Evolutionary conservation across 2,113 vertebrate species (phyloP).

Genomic region (Ginglymostoma cirratum): DNA sequence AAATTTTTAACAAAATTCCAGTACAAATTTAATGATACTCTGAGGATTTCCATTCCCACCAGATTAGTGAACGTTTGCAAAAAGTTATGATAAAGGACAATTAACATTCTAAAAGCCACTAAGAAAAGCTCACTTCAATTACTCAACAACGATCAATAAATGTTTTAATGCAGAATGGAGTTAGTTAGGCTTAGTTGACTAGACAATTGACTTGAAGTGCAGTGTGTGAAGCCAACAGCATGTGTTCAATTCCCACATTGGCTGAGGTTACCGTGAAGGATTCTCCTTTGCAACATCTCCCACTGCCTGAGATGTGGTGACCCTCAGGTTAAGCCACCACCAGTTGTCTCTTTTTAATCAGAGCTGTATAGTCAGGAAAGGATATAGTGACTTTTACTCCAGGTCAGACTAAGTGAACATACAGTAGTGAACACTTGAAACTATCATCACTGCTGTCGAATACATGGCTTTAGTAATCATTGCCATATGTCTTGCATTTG

Average conservation of each 20-base stretch:
- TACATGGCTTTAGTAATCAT: background rate
- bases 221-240: no score
- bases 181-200: no score
- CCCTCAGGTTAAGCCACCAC: no score
- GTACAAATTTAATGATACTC: background rate
- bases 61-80: background rate
- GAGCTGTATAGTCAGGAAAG: no score
- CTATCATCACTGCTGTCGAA: background rate
- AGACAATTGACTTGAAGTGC: no score
- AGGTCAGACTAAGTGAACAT: background rate
- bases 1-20: background rate
- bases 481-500: background rate
- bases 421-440: background rate
- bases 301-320: no score
- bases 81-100: background rate
- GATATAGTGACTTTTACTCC: background rate
- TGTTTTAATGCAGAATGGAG: no score
- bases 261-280: no score
- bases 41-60: background rate
- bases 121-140: background rate
- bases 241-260: no score
- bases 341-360: no score
- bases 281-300: no score
- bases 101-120: background rate
- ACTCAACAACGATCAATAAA: background rate